Conservation (phyloP, 2,797 vertebrate species). For the Acrossocheilus wenchowensis region DNA sequence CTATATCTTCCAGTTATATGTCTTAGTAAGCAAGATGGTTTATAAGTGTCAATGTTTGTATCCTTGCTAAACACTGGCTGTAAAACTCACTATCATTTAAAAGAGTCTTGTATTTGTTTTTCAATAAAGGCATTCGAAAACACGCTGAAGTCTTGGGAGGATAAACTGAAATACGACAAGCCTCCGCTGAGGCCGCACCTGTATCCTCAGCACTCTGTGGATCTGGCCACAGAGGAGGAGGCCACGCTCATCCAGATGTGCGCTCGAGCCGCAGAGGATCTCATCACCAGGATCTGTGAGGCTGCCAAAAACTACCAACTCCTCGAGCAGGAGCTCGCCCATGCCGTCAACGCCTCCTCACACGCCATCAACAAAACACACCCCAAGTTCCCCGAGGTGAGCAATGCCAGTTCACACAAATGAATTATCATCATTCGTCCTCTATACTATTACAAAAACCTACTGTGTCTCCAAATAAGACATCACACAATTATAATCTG, state of each 20-base stretch:
- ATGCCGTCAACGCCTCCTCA: slow-evolving; percentile 95
- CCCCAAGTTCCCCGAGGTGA: slow-evolving; percentile 93
- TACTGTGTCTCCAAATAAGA: background rate
- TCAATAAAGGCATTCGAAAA: slow-evolving; percentile 91
- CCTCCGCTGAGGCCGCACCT: slow-evolving; percentile 89
- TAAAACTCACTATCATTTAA: background rate
- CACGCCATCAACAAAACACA: slow-evolving; percentile 98
- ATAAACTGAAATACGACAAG: slow-evolving; percentile 95
- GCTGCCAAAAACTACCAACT: slow-evolving; percentile 93
- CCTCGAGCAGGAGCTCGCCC: slow-evolving; percentile 95
- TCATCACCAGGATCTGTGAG: slow-evolving; percentile 97
- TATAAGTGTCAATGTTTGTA: background rate
- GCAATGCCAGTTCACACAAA: background rate
- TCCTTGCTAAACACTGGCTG: background rate
- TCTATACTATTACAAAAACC: background rate
- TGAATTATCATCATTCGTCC: background rate
- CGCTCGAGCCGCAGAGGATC: slow-evolving; percentile 91
- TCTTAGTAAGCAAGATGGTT: too few relatives aligned
- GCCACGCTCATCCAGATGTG: slow-evolving; percentile 88
- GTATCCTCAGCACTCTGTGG: slow-evolving; percentile 91
- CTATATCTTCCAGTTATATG: too few relatives aligned
- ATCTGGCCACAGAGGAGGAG: slow-evolving; percentile 92
- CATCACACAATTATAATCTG: background rate
- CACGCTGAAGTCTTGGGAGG: slow-evolving; percentile 98
- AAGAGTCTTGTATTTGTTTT: slow-evolving; percentile 5